Evolutionary conservation across 2,113 vertebrate species (phyloP), one percentile per base, ranked within the genome.

Genomic region (Cheirogaleus medius): DNA sequence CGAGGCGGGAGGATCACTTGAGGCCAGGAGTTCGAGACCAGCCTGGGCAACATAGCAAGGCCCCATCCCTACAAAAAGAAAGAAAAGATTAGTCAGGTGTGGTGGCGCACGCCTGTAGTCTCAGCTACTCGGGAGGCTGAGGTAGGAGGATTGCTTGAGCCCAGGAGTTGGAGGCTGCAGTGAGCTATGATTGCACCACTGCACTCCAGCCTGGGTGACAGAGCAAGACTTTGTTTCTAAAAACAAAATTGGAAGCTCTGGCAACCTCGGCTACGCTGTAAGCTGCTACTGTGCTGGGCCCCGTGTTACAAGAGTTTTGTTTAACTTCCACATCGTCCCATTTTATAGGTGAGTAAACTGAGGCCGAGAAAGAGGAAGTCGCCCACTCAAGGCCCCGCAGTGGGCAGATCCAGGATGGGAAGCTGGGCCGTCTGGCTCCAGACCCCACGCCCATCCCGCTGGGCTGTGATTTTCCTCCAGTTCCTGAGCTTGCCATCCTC

Each of bases 281-380:
- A 29, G 60, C 32, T 8, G 37, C 3, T 2, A 11, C 63, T 11
- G 34, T 27, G 18, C 0, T 0, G 42, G 74, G 69, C 56, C 4
- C 78, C 11, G n/a, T 32, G 23, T 34, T 71, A 20, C 3, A 0
- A 44, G 58, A 29, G 34, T 27, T n/a, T 56, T 52, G 42, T 42
- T 60, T 14, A n/a, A 21, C 18, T 27, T 32, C 54, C 56, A 25
- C 3, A 5, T 34, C 6, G 17, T 87, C 83, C 60, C 8, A 42
- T 27, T 47, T 82, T 77, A 54, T 25, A 88, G 84, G 49, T 52
- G 60, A 84, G 69, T 49, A 64, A 42, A 56, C 39, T 0, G 27
- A 78, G 69, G 54, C 9, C 4, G 11, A 42, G 49, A 56, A 77
- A 76, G 58, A 78, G 1, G 4, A 10, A 49, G 15, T 18, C 54